These are phyloP conservation scores for Acanthosepion esculentum DNA, from an alignment of 2,888 invertebrate species.

Conservation along the genomic window DNA sequence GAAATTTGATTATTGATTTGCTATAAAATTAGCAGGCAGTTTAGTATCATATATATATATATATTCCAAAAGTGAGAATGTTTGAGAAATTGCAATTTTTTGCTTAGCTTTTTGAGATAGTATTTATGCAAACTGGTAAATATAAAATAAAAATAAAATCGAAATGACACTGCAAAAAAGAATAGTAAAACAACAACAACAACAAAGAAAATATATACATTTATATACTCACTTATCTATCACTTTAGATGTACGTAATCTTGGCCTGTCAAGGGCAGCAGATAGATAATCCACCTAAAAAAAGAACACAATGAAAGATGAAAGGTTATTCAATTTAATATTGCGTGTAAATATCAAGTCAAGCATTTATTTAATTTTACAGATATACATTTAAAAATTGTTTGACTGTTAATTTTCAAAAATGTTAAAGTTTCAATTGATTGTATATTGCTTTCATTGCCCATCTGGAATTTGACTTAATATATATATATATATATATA, in stretches of 20 bases:
- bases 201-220: background rate
- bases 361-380: too few species aligned
- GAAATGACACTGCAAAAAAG: background rate
- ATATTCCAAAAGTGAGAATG: background rate
- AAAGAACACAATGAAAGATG: background rate
- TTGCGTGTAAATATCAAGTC: background rate
- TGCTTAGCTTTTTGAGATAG: background rate
- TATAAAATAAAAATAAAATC: background rate
- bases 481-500: too few species aligned
- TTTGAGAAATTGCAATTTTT: background rate
- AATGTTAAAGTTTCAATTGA: too few species aligned
- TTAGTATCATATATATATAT: background rate
- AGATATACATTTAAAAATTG: too few species aligned
- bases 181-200: background rate
- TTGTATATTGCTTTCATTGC: too few species aligned
- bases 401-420: too few species aligned
- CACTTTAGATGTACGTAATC: constrained; percentile 95
- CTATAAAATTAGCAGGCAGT: background rate
- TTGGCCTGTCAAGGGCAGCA: constrained; percentile 86
- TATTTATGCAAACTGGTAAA: background rate
- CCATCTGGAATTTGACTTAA: too few species aligned
- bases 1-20: background rate
- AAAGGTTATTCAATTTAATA: background rate
- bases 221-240: constrained; percentile 81
- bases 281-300: constrained; percentile 79